These are phyloP conservation scores for Cyrtonyx montezumae DNA, from an alignment of 2,113 vertebrate species.

Conservation along the genomic window DNA sequence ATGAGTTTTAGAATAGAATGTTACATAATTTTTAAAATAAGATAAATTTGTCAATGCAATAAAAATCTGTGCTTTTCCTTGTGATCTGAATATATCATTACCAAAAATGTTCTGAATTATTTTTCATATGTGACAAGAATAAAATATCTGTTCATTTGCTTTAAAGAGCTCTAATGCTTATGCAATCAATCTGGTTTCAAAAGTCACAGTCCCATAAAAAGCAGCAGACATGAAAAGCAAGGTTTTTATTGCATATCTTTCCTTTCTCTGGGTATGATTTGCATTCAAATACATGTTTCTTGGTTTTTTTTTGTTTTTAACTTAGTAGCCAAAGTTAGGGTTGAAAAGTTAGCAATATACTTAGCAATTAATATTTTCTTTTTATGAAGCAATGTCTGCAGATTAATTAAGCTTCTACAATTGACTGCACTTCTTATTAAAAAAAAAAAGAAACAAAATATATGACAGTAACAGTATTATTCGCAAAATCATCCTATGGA, in stretches of 20 bases:
- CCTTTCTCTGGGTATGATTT: not conserved
- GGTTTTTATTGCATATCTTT: not conserved
- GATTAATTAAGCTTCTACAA: not conserved
- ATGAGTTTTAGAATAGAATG: not conserved
- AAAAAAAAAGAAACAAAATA: too few species aligned
- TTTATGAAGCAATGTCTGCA: not conserved
- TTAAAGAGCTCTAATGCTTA: not conserved
- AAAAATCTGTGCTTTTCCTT: not conserved
- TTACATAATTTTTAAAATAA: not conserved
- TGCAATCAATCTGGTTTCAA: conserved; percentile 1
- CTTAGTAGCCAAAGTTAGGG: not conserved
- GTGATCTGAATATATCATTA: not conserved
- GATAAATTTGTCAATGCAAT: not conserved
- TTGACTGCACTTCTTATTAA: not conserved
- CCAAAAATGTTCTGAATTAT: not conserved
- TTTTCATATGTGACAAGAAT: not conserved
- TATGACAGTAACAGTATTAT: not conserved
- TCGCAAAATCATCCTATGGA: not conserved
- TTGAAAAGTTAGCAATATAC: not conserved
- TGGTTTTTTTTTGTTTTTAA: not conserved
- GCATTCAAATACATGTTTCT: not conserved
- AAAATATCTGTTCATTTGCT: not conserved
- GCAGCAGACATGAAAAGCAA: not conserved
- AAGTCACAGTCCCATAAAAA: not conserved
- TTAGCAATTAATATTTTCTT: not conserved